These are phyloP conservation scores for Psylliodes chrysocephalus DNA, from an alignment of 2,888 invertebrate genomes.

Conservation along the genomic window DNA sequence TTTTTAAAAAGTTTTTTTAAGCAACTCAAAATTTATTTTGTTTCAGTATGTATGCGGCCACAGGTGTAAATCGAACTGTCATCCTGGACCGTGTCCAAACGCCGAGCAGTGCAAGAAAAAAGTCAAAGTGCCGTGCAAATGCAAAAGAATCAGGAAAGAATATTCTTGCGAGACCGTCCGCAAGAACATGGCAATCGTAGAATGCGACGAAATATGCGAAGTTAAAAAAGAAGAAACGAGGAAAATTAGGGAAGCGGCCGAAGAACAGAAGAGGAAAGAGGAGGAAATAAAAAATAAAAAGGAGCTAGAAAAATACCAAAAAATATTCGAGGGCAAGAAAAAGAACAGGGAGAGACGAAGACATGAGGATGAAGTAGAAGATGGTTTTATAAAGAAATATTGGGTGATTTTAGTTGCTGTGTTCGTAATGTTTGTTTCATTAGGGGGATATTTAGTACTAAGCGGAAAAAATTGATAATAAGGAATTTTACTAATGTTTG, in stretches of 20 bases:
- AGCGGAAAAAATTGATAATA: neutral
- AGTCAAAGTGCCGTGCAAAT: conserved; percentile 80
- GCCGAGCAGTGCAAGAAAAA: conserved; percentile 80
- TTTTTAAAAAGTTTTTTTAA: neutral
- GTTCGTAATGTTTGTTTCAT: conserved; percentile 16
- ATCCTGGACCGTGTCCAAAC: conserved; percentile 76
- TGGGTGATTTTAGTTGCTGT: conserved; percentile 53
- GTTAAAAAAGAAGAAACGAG: conserved; percentile 69
- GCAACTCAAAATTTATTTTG: conserved; percentile 3
- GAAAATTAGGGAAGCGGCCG: conserved; percentile 67
- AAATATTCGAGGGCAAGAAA: conserved; percentile 76
- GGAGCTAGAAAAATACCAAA: conserved; percentile 81
- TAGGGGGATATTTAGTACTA: conserved; percentile 23
- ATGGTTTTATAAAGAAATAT: conserved; percentile 62
- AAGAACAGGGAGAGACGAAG: conserved; percentile 67
- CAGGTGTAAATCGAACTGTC: conserved; percentile 79
- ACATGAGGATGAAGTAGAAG: conserved; percentile 57
- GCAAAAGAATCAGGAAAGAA: conserved; percentile 81
- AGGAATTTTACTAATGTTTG: no score
- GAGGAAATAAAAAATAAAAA: conserved; percentile 76
- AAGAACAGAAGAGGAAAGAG: conserved; percentile 69
- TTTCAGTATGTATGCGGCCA: conserved; percentile 84
- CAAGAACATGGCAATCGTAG: conserved; percentile 65
- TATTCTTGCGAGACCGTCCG: conserved; percentile 73
- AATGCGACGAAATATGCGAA: conserved; percentile 74